Conservation (phyloP, 1,140 invertebrate genomes). For the Atta colombica region DNA sequence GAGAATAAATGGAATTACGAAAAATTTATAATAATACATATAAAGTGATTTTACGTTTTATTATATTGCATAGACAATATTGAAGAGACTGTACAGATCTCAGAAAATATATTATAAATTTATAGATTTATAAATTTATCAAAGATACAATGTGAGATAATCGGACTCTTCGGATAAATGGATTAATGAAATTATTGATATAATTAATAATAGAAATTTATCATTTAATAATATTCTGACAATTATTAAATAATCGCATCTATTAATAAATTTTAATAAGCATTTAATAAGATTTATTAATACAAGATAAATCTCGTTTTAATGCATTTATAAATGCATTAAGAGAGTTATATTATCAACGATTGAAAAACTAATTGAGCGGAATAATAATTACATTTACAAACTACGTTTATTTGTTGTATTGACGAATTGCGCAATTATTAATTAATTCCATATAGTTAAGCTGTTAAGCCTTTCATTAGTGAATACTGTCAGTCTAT, state of each 20-base stretch:
- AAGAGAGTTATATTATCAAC: not conserved
- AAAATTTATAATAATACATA: not conserved
- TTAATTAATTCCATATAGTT: not conserved
- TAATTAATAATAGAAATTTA: conserved; percentile 1
- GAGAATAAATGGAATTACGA: not conserved
- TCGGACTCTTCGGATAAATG: not conserved
- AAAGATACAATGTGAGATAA: not conserved
- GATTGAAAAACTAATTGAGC: conserved; percentile 15
- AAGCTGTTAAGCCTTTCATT: not conserved
- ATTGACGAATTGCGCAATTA: not conserved
- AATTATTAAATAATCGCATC: conserved; percentile 14
- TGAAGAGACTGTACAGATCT: not conserved
- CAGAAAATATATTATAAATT: not conserved
- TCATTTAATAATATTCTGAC: not conserved
- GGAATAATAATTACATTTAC: conserved; percentile 33
- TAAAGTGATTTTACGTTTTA: not conserved
- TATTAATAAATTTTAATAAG: not conserved
- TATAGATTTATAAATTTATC: not conserved
- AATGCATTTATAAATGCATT: not conserved
- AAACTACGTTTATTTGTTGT: not conserved
- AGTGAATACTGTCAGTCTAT: not conserved
- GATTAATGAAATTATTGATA: not conserved
- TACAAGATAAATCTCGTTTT: not conserved
- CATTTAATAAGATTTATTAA: conserved; percentile 25
- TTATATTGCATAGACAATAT: not conserved